phyloP scores from a whole-genome alignment of 30 jellyfish, hydroid and myxozoan species.

The Sanderia malayensis region DNA sequence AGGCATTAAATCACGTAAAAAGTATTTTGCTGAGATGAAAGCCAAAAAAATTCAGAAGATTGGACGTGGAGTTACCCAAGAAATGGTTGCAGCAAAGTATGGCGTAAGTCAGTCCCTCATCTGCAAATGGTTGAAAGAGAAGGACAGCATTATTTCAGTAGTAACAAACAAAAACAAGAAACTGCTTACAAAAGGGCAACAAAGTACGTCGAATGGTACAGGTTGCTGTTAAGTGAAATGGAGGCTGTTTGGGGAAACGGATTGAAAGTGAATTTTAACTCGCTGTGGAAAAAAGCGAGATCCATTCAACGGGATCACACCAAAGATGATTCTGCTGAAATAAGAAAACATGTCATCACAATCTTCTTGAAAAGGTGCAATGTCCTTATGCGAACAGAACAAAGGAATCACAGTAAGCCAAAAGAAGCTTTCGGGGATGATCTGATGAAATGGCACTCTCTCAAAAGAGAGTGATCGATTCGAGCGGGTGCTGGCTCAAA shows the following conservation, averaged over 20 bases:
- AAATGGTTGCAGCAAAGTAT: constrained; percentile 21
- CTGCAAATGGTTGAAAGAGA: constrained; percentile 21
- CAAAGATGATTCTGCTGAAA: constrained; percentile 43
- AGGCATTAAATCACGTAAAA: too few species aligned
- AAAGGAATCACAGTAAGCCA: constrained; percentile 43
- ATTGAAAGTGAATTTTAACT: constrained; percentile 17
- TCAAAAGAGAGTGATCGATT: constrained; percentile 53
- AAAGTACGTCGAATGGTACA: constrained; percentile 20
- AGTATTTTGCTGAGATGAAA: constrained; percentile 32
- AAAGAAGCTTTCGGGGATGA: constrained; percentile 40
- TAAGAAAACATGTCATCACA: constrained; percentile 53
- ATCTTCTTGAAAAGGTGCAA: constrained; percentile 28
- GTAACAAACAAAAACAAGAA: constrained; percentile 31
- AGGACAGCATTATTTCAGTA: constrained; percentile 30
- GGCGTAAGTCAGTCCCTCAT: constrained; percentile 29
- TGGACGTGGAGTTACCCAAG: constrained; percentile 45
- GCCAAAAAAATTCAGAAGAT: constrained; percentile 27
- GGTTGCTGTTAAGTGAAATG: constrained; percentile 26
- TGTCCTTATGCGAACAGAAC: constrained; percentile 39
- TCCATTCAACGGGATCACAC: constrained; percentile 30
- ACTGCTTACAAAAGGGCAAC: constrained; percentile 16
- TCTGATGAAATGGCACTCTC: constrained; percentile 38
- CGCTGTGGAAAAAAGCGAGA: constrained; percentile 33
- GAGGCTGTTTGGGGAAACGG: constrained; percentile 34
- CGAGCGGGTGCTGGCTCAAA: constrained; percentile 41